Evolutionary conservation across 2,888 invertebrate genomes (phyloP), one percentile per base, ranked within the genome.

Genomic region (Cryptops parisi): DNA sequence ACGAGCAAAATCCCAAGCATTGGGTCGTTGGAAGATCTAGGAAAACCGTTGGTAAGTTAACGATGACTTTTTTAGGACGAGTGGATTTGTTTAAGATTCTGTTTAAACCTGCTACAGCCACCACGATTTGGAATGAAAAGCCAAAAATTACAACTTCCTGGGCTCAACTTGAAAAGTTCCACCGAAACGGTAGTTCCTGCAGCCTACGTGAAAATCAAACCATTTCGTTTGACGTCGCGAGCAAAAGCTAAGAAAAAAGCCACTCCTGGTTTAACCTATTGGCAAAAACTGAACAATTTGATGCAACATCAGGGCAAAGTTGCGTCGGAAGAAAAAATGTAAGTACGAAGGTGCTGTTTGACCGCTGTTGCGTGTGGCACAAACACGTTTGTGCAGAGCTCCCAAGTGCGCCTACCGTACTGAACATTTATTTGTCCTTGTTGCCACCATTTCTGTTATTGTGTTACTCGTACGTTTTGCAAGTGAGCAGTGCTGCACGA

Each of bases 21-120:
- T 33, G 48, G 33, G 38, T 48, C 48, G 5, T 48, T 38, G n/a
- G 48, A 48, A 38, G 48, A 48, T 33, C 17, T 48, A 12, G 48
- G 48, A 22, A 48, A 48, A 48, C 21, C 33, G 9, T 27, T 48
- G 48, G 48, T 48, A 48, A 33, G 15, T 6, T 33, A n/a, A n/a
- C n/a, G n/a, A n/a, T n/a, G n/a, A n/a, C n/a, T n/a, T n/a, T n/a
- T n/a, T n/a, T n/a, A n/a, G n/a, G n/a, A n/a, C n/a, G n/a, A n/a
- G n/a, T n/a, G n/a, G n/a, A n/a, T n/a, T n/a, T n/a, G n/a, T n/a
- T n/a, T n/a, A n/a, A n/a, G n/a, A n/a, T n/a, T n/a, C n/a, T n/a
- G n/a, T n/a, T n/a, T n/a, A n/a, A n/a, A n/a, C n/a, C n/a, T n/a
- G n/a, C n/a, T 33, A 9, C 33, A 33, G 33, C 33, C 33, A 9